Conservation (phyloP, 2,888 invertebrate species). For the Sinohyriopsis cumingii region DNA sequence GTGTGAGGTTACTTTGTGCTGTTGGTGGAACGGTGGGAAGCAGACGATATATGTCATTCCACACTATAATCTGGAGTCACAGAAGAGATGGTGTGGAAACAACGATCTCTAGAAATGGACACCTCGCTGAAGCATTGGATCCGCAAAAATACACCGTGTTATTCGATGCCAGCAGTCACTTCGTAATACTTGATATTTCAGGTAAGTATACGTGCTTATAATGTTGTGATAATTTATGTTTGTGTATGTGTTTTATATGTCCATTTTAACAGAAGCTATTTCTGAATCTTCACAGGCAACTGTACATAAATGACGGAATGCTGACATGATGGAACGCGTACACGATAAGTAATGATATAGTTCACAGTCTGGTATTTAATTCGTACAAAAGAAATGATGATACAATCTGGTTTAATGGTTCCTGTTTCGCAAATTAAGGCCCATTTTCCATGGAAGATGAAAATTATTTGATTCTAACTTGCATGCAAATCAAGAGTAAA, state of each 20-base stretch:
- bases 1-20: conserved; percentile 20
- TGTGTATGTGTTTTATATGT: neutral
- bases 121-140: conserved; percentile 1
- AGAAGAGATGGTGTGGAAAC: neutral
- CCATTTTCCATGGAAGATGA: too few relatives aligned
- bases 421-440: too few relatives aligned
- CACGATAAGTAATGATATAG: too few relatives aligned
- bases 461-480: too few relatives aligned
- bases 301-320: too few relatives aligned
- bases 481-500: too few relatives aligned
- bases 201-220: conserved; percentile 11
- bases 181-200: conserved; percentile 14
- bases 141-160: conserved; percentile 9
- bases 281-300: too few relatives aligned
- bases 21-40: conserved; percentile 25
- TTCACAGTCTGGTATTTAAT: too few relatives aligned
- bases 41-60: conserved; percentile 27
- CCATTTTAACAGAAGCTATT: neutral
- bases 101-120: conserved; percentile 13
- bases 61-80: conserved; percentile 16
- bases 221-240: too few relatives aligned
- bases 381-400: too few relatives aligned
- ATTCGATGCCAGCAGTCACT: conserved; percentile 20
- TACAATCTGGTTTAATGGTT: too few relatives aligned
- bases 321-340: too few relatives aligned